phyloP scores from a whole-genome alignment of 35 echinoderm and acorn worm genomes.

The Heliocidaris tuberculata region DNA sequence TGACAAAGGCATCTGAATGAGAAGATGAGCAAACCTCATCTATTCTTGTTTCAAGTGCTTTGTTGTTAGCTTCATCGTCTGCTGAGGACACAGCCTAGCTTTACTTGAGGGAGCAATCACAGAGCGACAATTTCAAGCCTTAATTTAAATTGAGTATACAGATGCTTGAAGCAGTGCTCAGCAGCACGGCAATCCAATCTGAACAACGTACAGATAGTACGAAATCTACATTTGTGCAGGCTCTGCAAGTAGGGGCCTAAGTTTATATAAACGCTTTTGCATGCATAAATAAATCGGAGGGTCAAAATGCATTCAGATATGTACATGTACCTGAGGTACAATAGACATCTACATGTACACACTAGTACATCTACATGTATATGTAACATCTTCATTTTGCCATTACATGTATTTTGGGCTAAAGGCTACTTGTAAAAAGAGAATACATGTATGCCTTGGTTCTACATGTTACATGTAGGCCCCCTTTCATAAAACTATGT shows the following conservation, averaged over 20 bases:
- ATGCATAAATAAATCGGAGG: neutral
- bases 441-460: no score
- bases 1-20: constrained; percentile 1
- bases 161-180: neutral
- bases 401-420: no score
- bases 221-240: neutral
- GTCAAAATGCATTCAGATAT: neutral
- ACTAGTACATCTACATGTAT: neutral
- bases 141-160: constrained; percentile 5
- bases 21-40: neutral
- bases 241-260: neutral
- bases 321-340: no score
- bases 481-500: no score
- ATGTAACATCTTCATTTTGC: neutral
- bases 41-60: constrained; percentile 17
- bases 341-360: neutral
- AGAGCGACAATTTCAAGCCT: neutral
- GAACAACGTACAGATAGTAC: neutral
- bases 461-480: no score
- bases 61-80: neutral
- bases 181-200: neutral
- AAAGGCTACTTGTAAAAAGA: no score
- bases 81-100: neutral
- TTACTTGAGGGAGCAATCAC: neutral
- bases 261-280: neutral